These are phyloP conservation scores for Carpatolechia fugitivella DNA, from an alignment of 2,888 invertebrate species.

Conservation along the genomic window DNA sequence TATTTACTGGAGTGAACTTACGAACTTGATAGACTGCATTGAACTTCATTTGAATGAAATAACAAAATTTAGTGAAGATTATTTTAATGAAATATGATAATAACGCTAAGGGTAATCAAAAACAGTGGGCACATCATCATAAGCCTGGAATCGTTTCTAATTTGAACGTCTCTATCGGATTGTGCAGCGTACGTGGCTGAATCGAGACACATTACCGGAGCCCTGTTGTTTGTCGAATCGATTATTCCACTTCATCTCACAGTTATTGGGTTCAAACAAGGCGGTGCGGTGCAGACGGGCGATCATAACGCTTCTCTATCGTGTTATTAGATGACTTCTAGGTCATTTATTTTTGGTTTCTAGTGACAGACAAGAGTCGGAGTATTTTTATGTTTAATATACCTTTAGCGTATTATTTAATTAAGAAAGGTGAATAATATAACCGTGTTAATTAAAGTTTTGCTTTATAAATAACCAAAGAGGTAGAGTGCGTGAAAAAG, in stretches of 20 bases:
- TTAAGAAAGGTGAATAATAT: too few species aligned
- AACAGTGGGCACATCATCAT: conserved; percentile 41
- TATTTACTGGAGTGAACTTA: not conserved
- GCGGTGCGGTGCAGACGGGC: conserved; percentile 10
- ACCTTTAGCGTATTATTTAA: too few species aligned
- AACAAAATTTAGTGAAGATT: not conserved
- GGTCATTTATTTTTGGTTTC: conserved; percentile 26
- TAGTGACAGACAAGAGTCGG: conserved; percentile 4
- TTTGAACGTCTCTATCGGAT: conserved; percentile 49
- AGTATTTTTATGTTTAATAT: too few species aligned
- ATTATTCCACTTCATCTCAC: conserved; percentile 74
- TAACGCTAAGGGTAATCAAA: conserved; percentile 1
- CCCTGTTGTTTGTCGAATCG: conserved; percentile 74
- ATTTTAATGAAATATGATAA: too few species aligned
- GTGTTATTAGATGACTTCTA: conserved; percentile 32
- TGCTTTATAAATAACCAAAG: too few species aligned
- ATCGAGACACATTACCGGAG: conserved; percentile 50
- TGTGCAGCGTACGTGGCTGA: conserved; percentile 31
- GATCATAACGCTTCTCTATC: conserved; percentile 45
- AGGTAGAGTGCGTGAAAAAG: too few species aligned
- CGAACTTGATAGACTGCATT: not conserved
- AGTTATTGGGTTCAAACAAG: conserved; percentile 53
- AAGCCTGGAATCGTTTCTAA: conserved; percentile 49
- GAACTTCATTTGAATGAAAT: not conserved
- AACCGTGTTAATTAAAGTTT: too few species aligned